phyloP scores from a whole-genome alignment of 2,113 vertebrate species.

The Gasterosteus nipponicus region DNA sequence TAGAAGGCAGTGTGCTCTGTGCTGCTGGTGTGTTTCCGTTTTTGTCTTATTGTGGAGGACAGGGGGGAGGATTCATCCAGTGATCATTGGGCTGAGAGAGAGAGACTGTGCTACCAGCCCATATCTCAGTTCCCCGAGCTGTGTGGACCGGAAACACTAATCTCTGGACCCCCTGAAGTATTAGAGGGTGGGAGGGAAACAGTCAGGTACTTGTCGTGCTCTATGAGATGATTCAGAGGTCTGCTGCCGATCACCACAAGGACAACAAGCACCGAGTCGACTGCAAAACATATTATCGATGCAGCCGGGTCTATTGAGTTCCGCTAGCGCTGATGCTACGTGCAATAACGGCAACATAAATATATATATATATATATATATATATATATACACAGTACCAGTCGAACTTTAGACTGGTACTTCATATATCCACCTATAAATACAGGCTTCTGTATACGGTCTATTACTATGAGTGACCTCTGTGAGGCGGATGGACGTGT shows the following conservation, averaged over 20 bases:
- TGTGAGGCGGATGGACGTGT: slow-evolving; percentile 61
- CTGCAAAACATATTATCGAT: slow-evolving; percentile 8
- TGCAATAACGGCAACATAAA: slow-evolving; percentile 30
- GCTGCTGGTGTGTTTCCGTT: slow-evolving; percentile 66
- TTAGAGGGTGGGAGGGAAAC: neutral
- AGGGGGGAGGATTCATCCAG: slow-evolving; percentile 20
- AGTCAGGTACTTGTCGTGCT: slow-evolving; percentile 22
- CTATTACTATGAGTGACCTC: slow-evolving; percentile 43
- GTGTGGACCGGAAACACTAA: slow-evolving; percentile 10
- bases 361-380: slow-evolving; percentile 34
- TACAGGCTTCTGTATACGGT: slow-evolving; percentile 30
- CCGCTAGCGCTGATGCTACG: slow-evolving; percentile 39
- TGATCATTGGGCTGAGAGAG: slow-evolving; percentile 61
- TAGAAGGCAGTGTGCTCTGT: slow-evolving; percentile 77
- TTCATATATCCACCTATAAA: slow-evolving; percentile 5
- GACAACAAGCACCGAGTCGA: slow-evolving; percentile 27
- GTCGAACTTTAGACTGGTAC: too few species aligned
- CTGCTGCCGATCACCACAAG: slow-evolving; percentile 24
- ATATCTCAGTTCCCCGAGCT: neutral
- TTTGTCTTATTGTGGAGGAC: slow-evolving; percentile 14
- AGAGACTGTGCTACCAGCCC: slow-evolving; percentile 52
- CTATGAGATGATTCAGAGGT: slow-evolving; percentile 17
- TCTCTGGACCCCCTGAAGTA: slow-evolving; percentile 1
- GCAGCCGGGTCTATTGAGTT: neutral
- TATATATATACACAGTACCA: neutral